Evolutionary conservation across 1,140 invertebrate genomes (phyloP).

Genomic region (Drosophila watanabei): DNA sequence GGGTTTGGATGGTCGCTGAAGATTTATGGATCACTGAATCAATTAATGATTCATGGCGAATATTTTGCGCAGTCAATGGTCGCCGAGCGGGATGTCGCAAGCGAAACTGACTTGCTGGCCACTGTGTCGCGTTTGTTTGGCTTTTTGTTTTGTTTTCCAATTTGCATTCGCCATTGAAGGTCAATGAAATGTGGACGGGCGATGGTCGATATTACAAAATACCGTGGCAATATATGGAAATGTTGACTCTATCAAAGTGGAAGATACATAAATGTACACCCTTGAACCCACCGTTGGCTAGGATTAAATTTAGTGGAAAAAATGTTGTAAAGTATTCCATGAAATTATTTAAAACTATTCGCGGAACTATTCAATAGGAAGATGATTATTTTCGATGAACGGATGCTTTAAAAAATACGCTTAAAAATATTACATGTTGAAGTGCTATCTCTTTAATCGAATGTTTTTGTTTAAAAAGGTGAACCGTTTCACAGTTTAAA

Average conservation of each 20-base stretch:
- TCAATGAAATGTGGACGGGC: constrained; percentile 73
- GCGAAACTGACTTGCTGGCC: constrained; percentile 23
- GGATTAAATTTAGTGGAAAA: constrained; percentile 3
- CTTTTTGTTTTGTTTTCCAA: constrained; percentile 62
- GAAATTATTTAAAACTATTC: neutral
- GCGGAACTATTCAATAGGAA: neutral
- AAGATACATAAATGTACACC: constrained; percentile 12
- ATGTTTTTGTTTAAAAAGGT: neutral
- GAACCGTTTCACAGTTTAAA: too few relatives aligned
- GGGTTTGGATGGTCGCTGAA: constrained; percentile 4
- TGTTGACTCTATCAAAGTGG: constrained; percentile 21
- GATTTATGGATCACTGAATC: constrained; percentile 32
- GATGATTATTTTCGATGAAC: neutral
- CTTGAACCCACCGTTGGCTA: constrained; percentile 8
- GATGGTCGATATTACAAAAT: constrained; percentile 55
- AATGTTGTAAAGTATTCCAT: neutral
- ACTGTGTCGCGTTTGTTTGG: constrained; percentile 37
- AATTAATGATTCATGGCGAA: constrained; percentile 39
- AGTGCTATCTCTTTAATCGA: neutral
- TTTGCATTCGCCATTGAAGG: constrained; percentile 69
- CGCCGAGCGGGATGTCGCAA: constrained; percentile 33
- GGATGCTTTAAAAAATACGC: neutral
- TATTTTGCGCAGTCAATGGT: constrained; percentile 36
- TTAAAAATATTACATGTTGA: neutral
- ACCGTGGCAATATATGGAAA: constrained; percentile 53